phyloP scores from a whole-genome alignment of 1,140 invertebrate genomes.

The Eriocheir sinensis region DNA sequence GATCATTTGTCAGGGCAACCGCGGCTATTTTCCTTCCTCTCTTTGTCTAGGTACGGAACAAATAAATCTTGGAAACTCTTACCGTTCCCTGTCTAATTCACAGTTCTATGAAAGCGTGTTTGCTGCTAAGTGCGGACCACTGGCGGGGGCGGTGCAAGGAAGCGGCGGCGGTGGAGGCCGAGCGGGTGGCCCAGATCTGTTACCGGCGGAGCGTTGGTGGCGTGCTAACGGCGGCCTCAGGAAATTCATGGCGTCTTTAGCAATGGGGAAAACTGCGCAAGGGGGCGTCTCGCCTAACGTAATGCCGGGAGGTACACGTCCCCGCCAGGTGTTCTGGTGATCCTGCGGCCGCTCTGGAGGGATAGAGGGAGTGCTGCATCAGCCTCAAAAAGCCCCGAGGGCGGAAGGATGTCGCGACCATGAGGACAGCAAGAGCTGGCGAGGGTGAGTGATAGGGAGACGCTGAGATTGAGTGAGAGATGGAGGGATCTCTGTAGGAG shows the following conservation, averaged over 20 bases:
- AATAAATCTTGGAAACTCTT: too few species aligned
- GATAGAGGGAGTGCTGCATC: background rate
- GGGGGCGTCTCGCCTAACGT: constrained; percentile 9
- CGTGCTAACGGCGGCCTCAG: background rate
- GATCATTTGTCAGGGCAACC: too few species aligned
- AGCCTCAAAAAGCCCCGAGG: background rate
- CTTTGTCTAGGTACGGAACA: too few species aligned
- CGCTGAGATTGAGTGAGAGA: too few species aligned
- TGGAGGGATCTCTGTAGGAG: background rate
- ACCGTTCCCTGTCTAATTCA: too few species aligned
- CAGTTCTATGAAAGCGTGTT: background rate
- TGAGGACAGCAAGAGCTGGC: background rate
- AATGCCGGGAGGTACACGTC: background rate
- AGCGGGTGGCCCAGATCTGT: background rate
- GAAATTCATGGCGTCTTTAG: background rate
- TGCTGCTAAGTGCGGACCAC: background rate
- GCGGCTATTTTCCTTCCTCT: too few species aligned
- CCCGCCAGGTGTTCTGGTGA: background rate
- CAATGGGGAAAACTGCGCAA: background rate
- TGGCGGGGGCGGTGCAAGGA: too few species aligned
- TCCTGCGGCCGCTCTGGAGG: background rate
- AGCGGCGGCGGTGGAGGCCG: background rate
- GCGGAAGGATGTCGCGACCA: background rate
- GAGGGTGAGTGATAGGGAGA: background rate
- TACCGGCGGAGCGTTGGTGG: background rate